These are phyloP conservation scores for Microctonus hyperodae DNA, from an alignment of 2,888 invertebrate species.

Conservation along the genomic window DNA sequence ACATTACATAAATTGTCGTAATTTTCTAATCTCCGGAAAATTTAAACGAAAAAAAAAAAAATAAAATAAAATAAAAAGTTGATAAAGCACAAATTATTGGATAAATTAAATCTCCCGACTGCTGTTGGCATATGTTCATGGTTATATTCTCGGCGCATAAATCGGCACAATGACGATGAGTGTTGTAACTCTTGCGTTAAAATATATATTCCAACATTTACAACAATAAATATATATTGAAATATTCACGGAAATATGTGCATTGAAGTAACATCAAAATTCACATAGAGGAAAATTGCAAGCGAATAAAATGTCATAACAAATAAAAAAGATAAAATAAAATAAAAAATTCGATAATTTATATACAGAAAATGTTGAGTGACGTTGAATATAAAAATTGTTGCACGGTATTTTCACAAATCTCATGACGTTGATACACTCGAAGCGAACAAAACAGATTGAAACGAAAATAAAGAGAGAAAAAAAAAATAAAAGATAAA, in stretches of 20 bases:
- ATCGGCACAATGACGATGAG: constrained; percentile 7
- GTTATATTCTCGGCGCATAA: constrained; percentile 8
- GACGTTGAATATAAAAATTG: neutral
- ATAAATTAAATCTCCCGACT: constrained; percentile 10
- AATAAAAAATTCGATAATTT: neutral
- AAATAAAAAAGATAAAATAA: neutral
- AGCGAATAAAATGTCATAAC: neutral
- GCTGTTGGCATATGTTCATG: constrained; percentile 5
- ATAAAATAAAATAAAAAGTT: too few species aligned
- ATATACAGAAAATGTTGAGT: neutral
- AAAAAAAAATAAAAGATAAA: neutral
- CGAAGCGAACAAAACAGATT: neutral
- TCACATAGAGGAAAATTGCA: neutral
- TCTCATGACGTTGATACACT: neutral
- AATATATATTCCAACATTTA: constrained; percentile 3
- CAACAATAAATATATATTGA: neutral
- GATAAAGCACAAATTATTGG: neutral
- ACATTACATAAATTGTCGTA: neutral
- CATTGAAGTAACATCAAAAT: neutral
- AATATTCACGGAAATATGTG: neutral
- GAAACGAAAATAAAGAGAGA: neutral
- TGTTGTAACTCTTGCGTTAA: constrained; percentile 18
- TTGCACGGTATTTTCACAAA: neutral
- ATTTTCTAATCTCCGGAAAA: neutral
- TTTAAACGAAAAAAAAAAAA: neutral